Evolutionary conservation across 2,888 invertebrate species (phyloP), one percentile per base, ranked within the genome.

Genomic region (Actias luna): DNA sequence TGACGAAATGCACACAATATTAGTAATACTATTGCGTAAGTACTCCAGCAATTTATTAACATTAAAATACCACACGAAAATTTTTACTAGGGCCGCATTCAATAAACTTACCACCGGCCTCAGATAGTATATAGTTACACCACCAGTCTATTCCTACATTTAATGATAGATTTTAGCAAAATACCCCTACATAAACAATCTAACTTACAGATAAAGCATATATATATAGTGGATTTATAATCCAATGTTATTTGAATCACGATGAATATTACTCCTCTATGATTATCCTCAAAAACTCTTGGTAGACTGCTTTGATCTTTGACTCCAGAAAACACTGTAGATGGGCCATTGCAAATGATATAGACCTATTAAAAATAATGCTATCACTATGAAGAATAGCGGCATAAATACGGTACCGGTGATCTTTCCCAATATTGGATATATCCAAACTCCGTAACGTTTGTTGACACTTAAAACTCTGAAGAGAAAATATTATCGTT

Each of bases 391-490:
- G 4, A 65, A 62, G 31, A 72, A 69, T 0, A 64, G 0, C 1
- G 68, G 63, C 27, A 70, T 67, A 1, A 57, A 33, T 1, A 65
- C 5, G 0, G 66, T 65, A 0, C 70, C 72, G 0, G 35, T 7
- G 12, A 72, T 18, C 2, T 65, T 14, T 1, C 61, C 66, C 31
- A 74, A 73, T 42, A 74, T 58, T 1, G 75, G 74, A 18, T 74
- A 74, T n/a, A 74, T 65, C 69, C 70, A 73, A 0, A 61, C 66
- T 0, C 73, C 75, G 58, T 55, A 64, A 22, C 60, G n/a, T 0
- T 59, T 57, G 8, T 75, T 55, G 8, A 73, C 66, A 27, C 36
- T 60, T 0, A 73, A 8, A 4, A 75, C n/a, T 0, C 73, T 75
- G 68, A 3, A 71, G 73, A 35, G 31, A n/a, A 57, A 57, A 16